phyloP scores from a whole-genome alignment of 2,797 vertebrate genomes.

The Columba guinea region DNA sequence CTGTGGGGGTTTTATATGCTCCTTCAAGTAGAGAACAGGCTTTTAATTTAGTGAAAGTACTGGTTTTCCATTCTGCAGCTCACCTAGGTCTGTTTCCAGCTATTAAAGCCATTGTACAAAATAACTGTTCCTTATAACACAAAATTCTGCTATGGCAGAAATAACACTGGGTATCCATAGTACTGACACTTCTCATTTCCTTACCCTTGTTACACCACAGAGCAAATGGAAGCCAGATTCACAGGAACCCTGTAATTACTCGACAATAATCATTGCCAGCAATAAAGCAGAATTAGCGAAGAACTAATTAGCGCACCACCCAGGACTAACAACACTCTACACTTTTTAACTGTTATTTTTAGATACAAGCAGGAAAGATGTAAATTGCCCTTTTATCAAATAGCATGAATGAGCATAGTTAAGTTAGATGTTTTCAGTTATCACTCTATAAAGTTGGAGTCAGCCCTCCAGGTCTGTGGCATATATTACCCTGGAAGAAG shows the following conservation, averaged over 20 bases:
- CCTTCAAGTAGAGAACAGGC: conserved; percentile 5
- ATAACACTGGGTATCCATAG: not conserved
- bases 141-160: not conserved
- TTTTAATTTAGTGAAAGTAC: not conserved
- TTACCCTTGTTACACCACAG: not conserved
- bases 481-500: not conserved
- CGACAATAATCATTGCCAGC: not conserved
- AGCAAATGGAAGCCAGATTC: conserved; percentile 11
- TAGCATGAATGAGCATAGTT: not conserved
- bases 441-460: not conserved
- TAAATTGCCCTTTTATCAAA: conserved; percentile 14
- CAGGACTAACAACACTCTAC: not conserved
- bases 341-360: conserved; percentile 12
- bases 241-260: conserved; percentile 24
- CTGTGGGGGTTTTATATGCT: not conserved
- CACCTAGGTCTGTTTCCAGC: conserved; percentile 6
- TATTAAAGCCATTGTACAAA: conserved; percentile 10
- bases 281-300: conserved; percentile 37
- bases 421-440: not conserved
- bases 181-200: conserved; percentile 21
- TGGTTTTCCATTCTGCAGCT: conserved; percentile 27
- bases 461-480: not conserved
- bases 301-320: conserved; percentile 20
- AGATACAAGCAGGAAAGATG: conserved; percentile 8
- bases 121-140: not conserved